Base-by-base conservation (phyloP, 2,797 vertebrate species). In the Alosa sapidissima region DNA sequence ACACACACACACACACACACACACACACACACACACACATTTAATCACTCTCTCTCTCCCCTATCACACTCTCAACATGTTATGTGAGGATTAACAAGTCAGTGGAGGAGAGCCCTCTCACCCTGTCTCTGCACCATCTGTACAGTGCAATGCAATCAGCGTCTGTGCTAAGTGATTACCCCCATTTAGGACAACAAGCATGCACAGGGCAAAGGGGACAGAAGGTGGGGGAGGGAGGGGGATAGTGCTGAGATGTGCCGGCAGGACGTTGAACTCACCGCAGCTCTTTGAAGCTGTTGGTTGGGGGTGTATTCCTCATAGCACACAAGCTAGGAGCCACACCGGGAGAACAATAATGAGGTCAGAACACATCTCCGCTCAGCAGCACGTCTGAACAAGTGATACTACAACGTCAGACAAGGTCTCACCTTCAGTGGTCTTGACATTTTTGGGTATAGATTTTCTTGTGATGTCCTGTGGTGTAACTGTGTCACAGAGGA, bases 51-150 rank as follows among this genome's bases (percentile, higher is more conserved):
- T 60, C 58, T 10, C 58, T 24, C 58, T 10, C 58, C 16, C 62
- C 41, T 81, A 58, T 58, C 68, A 24, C 51, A 21, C 33, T 52
- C 86, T 81, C 82, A 62, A 24, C n/a, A 24, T 90, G 90, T 90
- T 89, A 89, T 78, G 81, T 51, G 72, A 81, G 90, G 91, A 93
- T 94, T 92, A 93, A 51, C 83, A n/a, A 62, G 78, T 86, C 81
- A 84, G 82, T 81, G 11, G 28, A 85, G 84, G 83, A 58, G 49
- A 75, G 83, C 87, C 82, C 87, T 87, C 84, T 88, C 86, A 68
- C 54, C 86, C 87, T 81, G 7, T 62, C 65, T 36, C 65, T 72
- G 65, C 68, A 88, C 91, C 92, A 93, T 94, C 91, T 93, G 92
- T 62, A 88, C 87, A 86, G 85, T 83, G 33, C 89, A 86, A 81